These are phyloP conservation scores for Eurois occulta DNA, from an alignment of 2,888 invertebrate genomes.

Conservation along the genomic window DNA sequence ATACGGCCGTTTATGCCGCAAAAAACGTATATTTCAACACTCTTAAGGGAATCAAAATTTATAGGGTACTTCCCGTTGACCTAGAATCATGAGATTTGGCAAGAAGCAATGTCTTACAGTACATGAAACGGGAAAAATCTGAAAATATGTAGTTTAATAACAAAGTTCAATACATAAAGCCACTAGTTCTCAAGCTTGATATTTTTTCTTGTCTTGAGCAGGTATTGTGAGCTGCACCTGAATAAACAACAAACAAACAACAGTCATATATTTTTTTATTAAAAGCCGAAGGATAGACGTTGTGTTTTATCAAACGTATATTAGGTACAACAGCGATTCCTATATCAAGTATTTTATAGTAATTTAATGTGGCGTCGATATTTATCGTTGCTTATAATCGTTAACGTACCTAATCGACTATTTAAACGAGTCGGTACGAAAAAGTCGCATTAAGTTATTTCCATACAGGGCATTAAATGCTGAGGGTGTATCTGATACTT, in stretches of 20 bases:
- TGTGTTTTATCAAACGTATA: neutral
- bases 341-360: constrained; percentile 24
- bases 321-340: neutral
- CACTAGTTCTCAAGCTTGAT: neutral
- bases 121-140: no score
- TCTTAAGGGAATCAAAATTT: no score
- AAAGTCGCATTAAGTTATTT: constrained; percentile 46
- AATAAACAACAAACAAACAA: neutral
- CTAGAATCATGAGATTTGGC: no score
- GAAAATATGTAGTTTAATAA: no score
- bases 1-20: no score
- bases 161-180: no score
- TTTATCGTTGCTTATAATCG: constrained; percentile 23
- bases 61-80: no score
- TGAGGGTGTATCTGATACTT: constrained; percentile 28
- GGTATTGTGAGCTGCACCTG: neutral
- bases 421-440: constrained; percentile 42
- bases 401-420: constrained; percentile 35
- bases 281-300: neutral
- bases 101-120: no score
- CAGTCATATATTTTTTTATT: neutral
- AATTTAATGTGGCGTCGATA: constrained; percentile 44
- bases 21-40: no score
- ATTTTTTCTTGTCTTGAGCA: neutral
- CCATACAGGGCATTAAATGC: constrained; percentile 36